Percentiles rank a stretch among this genome's conserved stretches.
phyloP scores from a whole-genome alignment of 2,113 vertebrate species.

The Bubalus kerabau region DNA sequence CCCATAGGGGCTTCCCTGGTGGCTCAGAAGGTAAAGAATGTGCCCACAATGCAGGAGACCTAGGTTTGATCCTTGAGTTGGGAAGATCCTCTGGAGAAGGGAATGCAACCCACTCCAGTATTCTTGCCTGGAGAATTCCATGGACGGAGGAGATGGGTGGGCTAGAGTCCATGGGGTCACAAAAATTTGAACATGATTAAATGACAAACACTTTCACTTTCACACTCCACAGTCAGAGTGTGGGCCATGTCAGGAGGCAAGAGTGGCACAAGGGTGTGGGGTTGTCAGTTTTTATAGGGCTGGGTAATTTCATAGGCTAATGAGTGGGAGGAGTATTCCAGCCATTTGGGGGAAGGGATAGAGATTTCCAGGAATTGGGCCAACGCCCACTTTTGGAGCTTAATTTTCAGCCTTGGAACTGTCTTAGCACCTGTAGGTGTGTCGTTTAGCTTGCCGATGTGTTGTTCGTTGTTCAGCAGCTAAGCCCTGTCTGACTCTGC shows the following conservation, averaged over 20 bases:
- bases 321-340: neutral
- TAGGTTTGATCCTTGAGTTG: neutral
- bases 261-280: neutral
- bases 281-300: neutral
- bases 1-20: neutral
- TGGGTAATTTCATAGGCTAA: neutral
- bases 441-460: neutral
- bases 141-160: neutral
- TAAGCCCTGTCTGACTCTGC: neutral
- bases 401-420: neutral
- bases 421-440: neutral
- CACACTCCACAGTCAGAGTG: neutral
- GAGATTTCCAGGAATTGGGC: neutral
- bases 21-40: neutral
- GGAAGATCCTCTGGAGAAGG: neutral
- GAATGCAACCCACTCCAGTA: neutral
- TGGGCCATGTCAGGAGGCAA: neutral
- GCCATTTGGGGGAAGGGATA: neutral
- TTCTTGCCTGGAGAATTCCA: neutral
- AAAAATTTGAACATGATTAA: neutral
- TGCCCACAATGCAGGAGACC: neutral
- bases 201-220: neutral
- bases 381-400: neutral
- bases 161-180: neutral
- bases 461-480: neutral